A percentile compares a stretch with the other conserved stretches of the same genome.
Conservation (phyloP, 92 coral and sea anemone genomes). For the Siderastrea radians region DNA sequence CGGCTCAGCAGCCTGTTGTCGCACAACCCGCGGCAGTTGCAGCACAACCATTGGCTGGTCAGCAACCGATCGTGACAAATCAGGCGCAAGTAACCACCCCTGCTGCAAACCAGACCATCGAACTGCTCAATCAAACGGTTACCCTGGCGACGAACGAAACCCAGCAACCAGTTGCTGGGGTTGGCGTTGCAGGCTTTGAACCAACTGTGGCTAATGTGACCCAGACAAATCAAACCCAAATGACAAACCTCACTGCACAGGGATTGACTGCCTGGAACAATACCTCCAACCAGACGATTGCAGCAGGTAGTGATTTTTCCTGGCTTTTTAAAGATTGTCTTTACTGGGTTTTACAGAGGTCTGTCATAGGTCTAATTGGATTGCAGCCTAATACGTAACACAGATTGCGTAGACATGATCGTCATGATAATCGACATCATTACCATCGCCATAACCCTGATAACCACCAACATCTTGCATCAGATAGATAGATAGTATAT, state of each 20-base stretch:
- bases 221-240: constrained; percentile 11
- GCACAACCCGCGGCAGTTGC: not conserved
- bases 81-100: constrained; percentile 1
- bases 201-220: constrained; percentile 23
- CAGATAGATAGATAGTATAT: too few relatives aligned
- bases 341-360: too few relatives aligned
- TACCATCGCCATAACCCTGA: too few relatives aligned
- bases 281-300: constrained; percentile 7
- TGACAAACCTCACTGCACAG: not conserved
- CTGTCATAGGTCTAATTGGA: too few relatives aligned
- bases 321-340: too few relatives aligned
- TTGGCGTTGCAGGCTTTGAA: not conserved
- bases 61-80: not conserved
- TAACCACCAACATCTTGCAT: too few relatives aligned
- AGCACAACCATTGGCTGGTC: not conserved
- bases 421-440: too few relatives aligned
- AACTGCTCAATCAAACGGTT: constrained; percentile 40
- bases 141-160: constrained; percentile 5
- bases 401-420: too few relatives aligned
- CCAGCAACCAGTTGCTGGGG: not conserved
- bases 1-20: not conserved
- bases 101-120: constrained; percentile 44
- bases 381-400: too few relatives aligned
- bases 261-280: constrained; percentile 12
- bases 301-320: constrained; percentile 17